Evolutionary conservation across 2,888 invertebrate genomes (phyloP).

Genomic region (Cosmia pyralina): DNA sequence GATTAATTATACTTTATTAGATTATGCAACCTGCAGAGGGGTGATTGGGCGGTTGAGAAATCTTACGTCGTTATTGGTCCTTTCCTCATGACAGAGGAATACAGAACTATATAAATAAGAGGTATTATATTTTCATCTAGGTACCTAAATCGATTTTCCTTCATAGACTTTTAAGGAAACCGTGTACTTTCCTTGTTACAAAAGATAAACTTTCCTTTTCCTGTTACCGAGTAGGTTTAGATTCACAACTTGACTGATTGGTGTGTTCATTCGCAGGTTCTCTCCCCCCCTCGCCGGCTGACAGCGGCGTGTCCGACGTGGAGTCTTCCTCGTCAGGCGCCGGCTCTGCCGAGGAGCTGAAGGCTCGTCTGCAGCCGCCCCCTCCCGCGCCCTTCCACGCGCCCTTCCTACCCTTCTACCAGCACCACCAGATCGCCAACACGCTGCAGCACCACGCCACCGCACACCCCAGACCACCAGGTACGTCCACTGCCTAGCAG

Average conservation of each 20-base stretch:
- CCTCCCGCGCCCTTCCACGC: conserved; percentile 88
- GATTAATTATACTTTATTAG: conserved; percentile 36
- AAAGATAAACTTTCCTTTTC: not conserved
- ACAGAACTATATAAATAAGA: not conserved
- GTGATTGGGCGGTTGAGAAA: not conserved
- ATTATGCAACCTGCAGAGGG: conserved; percentile 27
- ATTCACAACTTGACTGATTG: conserved; percentile 19
- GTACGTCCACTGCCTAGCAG: conserved; percentile 69
- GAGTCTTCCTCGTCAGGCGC: conserved; percentile 97
- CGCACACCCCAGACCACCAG: conserved; percentile 86
- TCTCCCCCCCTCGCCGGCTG: conserved; percentile 98
- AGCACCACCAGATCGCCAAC: conserved; percentile 90
- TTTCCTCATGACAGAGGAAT: not conserved
- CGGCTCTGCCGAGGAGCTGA: conserved; percentile 95
- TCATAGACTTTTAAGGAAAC: not conserved
- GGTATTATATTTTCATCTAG: not conserved
- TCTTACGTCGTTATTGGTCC: not conserved
- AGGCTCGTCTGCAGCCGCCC: conserved; percentile 95
- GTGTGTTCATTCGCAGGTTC: conserved; percentile 92
- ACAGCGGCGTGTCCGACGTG: conserved; percentile 99
- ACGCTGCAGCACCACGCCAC: conserved; percentile 88
- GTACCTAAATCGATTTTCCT: conserved; percentile 8
- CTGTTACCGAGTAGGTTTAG: not conserved
- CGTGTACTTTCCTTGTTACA: not conserved
- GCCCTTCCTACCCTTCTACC: conserved; percentile 93